Conservation (phyloP, 1,140 invertebrate genomes). For the Argopecten irradians region DNA sequence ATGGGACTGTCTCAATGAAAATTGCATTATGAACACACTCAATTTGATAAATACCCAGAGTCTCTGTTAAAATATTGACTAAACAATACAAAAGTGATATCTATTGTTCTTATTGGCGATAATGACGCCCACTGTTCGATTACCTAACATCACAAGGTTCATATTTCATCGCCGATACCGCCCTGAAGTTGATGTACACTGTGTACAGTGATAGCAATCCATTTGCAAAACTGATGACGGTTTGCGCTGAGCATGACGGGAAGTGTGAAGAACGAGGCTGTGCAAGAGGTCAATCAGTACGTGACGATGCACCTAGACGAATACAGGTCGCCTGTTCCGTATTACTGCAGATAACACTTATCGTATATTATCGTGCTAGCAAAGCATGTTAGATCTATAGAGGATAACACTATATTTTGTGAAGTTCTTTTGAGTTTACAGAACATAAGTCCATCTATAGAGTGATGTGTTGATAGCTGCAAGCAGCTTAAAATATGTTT, state of each 20-base stretch:
- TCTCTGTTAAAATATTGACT: background rate
- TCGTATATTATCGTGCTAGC: background rate
- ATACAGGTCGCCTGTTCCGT: background rate
- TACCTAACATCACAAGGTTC: background rate
- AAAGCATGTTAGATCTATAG: background rate
- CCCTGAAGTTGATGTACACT: background rate
- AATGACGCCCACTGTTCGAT: background rate
- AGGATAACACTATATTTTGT: background rate
- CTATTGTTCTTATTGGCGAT: background rate
- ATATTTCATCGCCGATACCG: background rate
- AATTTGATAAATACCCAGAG: background rate
- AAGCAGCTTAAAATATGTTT: too few relatives aligned
- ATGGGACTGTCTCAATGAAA: background rate
- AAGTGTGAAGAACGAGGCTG: background rate
- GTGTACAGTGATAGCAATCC: background rate
- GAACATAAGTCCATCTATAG: too few relatives aligned
- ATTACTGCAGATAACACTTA: background rate
- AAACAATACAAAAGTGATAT: background rate
- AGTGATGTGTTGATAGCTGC: too few relatives aligned
- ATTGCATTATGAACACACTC: conserved; percentile 1
- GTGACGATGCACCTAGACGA: background rate
- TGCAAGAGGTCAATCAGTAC: background rate
- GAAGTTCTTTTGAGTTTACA: too few relatives aligned
- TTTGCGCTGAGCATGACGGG: background rate
- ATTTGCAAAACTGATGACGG: background rate